A percentile compares a stretch with the other conserved stretches of the same genome.
Evolutionary conservation across 53 echinoderm and acorn worm genomes (phyloP).

Genomic region (Luidia sarsii): DNA sequence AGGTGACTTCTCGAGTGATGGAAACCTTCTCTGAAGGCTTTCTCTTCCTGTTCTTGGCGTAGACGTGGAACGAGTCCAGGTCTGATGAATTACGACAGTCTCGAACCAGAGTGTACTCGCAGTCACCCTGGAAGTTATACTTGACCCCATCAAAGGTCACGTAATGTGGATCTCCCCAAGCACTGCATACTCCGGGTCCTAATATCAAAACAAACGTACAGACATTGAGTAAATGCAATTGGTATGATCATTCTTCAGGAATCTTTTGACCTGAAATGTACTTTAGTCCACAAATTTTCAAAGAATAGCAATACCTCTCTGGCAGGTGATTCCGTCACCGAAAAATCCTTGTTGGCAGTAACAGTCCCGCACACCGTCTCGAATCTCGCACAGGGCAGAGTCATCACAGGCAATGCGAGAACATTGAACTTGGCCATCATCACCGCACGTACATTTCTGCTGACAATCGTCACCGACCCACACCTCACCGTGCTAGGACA

Average conservation of each 20-base stretch:
- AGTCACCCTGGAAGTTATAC: slow-evolving; percentile 52
- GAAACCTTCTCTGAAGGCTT: slow-evolving; percentile 62
- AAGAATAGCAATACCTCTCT: slow-evolving; percentile 30
- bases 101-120: slow-evolving; percentile 40
- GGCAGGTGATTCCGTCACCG: slow-evolving; percentile 33
- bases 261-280: too few relatives aligned
- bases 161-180: slow-evolving; percentile 61
- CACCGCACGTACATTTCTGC: slow-evolving; percentile 65
- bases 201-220: too few relatives aligned
- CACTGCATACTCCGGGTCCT: slow-evolving; percentile 39
- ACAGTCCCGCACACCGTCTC: slow-evolving; percentile 70
- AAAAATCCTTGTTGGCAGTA: slow-evolving; percentile 67
- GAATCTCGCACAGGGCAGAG: slow-evolving; percentile 54
- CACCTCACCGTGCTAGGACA: slow-evolving; percentile 49
- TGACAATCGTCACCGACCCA: slow-evolving; percentile 52
- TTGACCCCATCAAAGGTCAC: slow-evolving; percentile 40
- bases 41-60: slow-evolving; percentile 50
- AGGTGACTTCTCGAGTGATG: slow-evolving; percentile 49
- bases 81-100: slow-evolving; percentile 9
- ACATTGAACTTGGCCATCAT: slow-evolving; percentile 18
- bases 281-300: too few relatives aligned
- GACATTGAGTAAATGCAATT: too few relatives aligned
- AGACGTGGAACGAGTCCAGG: slow-evolving; percentile 53
- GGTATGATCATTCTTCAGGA: too few relatives aligned
- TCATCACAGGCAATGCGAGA: slow-evolving; percentile 39